Conservation (phyloP, 2,888 invertebrate genomes). For the Acanthopleura granulata region DNA sequence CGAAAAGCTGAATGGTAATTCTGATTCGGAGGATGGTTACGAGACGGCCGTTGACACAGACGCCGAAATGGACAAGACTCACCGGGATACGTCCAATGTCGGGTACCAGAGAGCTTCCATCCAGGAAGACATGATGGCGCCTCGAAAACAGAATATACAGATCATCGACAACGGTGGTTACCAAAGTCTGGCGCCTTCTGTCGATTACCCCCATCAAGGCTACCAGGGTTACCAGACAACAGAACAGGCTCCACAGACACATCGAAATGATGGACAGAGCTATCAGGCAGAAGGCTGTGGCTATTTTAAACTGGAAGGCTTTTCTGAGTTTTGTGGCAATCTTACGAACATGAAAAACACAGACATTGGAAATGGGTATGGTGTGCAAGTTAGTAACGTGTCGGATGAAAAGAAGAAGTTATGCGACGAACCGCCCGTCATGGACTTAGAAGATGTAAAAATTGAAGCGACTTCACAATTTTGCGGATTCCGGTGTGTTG, state of each 20-base stretch:
- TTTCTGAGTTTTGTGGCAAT: constrained; percentile 2
- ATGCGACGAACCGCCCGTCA: background rate
- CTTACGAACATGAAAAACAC: background rate
- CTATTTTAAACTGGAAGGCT: background rate
- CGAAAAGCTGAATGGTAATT: background rate
- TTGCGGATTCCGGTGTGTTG: background rate
- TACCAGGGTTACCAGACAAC: background rate
- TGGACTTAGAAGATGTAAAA: background rate
- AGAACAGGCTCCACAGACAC: background rate
- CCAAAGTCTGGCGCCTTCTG: background rate
- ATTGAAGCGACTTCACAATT: background rate
- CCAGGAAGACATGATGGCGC: background rate
- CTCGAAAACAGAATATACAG: too few relatives aligned
- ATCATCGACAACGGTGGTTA: background rate
- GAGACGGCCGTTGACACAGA: background rate
- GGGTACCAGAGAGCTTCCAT: background rate
- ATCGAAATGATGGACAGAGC: background rate
- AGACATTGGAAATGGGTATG: background rate
- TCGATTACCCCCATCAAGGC: background rate
- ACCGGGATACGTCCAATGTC: background rate
- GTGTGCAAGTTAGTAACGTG: background rate
- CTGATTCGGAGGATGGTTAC: background rate
- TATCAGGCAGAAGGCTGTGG: background rate
- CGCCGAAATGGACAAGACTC: background rate
- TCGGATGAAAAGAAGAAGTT: background rate